Base-by-base conservation (phyloP, 2,113 vertebrate genomes). In the Nycticebus coucang region DNA sequence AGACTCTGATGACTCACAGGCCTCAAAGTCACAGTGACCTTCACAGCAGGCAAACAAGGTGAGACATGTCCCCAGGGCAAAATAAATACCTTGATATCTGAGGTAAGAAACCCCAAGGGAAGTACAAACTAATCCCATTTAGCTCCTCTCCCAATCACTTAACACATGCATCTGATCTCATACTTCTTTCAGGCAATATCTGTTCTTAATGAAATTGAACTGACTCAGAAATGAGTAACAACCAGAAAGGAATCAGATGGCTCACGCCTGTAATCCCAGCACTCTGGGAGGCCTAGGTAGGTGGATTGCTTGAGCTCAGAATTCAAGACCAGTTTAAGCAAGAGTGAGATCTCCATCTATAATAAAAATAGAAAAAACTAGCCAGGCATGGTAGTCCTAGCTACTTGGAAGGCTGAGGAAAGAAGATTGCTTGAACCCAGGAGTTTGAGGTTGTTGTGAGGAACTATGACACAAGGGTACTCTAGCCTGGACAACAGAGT, bases 21-120 rank as follows among this genome's bases (percentile, higher is more conserved):
- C 14, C 59, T 82, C 57, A 95, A 89, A 78, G 62, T 68, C 74
- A 94, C 57, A 75, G 35, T 74, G 62, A 95, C 90, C 80, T 96
- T 93, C 37, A 96, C 8, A n/a, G 24, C 45, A 50, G 74, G 15
- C 59, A 77, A 84, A 87, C 15, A 45, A 95, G 24, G 41, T 78
- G 35, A 96, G 28, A 78, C 33, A 62, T 83, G 68, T 79, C 28
- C 28, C 7, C 12, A 82, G n/a, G n/a, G 45, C 35, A 81, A 89
- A 55, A 45, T 26, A 81, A 91, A 18, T n/a, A 69, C 71, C 81
- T 55, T 35, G 10, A 1, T 69, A 55, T 55, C 78, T 87, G 26
- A 86, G 5, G 55, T 45, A 80, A 80, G 11, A 84, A 93, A 66
- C 18, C 22, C 28, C 50, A 69, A 89, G 5, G 7, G 6, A 87